Conservation (phyloP, 2,888 invertebrate genomes). For the Sicus ferrugineus region DNA sequence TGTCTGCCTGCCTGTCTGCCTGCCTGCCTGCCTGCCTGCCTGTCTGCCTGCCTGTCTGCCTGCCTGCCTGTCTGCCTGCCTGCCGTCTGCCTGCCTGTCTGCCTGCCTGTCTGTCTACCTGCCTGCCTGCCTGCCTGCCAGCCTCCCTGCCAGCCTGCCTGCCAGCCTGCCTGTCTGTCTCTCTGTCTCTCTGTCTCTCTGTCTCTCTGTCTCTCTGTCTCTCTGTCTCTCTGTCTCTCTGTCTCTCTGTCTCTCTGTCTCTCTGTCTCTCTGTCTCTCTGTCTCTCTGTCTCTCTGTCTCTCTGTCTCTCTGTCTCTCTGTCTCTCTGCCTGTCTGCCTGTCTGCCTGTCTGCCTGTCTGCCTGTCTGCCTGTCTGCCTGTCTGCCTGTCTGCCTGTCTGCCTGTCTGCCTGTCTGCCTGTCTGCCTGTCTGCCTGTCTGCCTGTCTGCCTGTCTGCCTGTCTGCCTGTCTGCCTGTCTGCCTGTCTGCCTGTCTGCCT, state of each 20-base stretch:
- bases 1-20: no score
- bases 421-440: constrained; percentile 17
- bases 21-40: no score
- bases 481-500: constrained; percentile 17
- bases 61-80: no score
- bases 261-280: constrained; percentile 10
- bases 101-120: no score
- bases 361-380: constrained; percentile 17
- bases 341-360: constrained; percentile 17
- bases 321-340: no score
- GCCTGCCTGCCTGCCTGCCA: constrained; percentile 14
- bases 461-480: constrained; percentile 17
- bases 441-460: constrained; percentile 17
- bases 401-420: constrained; percentile 17
- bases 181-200: constrained; percentile 10
- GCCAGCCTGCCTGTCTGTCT: no score
- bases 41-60: no score
- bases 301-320: constrained; percentile 10
- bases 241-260: constrained; percentile 12
- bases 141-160: constrained; percentile 11
- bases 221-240: constrained; percentile 10
- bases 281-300: constrained; percentile 12
- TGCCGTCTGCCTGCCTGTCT: no score
- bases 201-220: constrained; percentile 12
- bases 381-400: constrained; percentile 17